Conservation (phyloP, 2,797 vertebrate genomes). For the Urophycis tenuis region DNA sequence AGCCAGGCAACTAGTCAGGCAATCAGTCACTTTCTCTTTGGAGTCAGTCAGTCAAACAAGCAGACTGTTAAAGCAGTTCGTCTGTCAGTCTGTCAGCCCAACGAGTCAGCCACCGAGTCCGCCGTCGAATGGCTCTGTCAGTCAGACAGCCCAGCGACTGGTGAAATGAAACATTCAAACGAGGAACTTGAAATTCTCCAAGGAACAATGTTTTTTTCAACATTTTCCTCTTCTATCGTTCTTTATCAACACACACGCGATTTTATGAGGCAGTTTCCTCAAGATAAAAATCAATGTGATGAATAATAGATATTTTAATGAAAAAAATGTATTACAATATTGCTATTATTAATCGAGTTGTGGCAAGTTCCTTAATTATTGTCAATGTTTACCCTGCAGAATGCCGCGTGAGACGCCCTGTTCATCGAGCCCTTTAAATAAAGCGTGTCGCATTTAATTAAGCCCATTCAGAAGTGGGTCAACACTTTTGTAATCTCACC, state of each 20-base stretch:
- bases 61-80: not conserved
- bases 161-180: not conserved
- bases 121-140: not conserved
- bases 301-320: not conserved
- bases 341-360: not conserved
- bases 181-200: not conserved
- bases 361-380: not conserved
- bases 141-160: not conserved
- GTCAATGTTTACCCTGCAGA: not conserved
- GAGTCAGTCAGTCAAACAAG: not conserved
- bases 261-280: not conserved
- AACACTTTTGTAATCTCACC: not conserved
- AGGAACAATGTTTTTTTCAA: not conserved
- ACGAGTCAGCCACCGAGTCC: not conserved
- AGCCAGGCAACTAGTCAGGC: not conserved
- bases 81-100: conserved; percentile 44
- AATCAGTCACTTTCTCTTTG: not conserved
- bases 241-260: not conserved
- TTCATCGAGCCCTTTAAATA: not conserved
- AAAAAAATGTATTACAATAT: not conserved
- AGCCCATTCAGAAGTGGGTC: not conserved
- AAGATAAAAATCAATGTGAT: too few species aligned
- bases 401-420: not conserved
- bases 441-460: not conserved
- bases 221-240: not conserved